A percentile compares a stretch with the other conserved stretches of the same genome.
Evolutionary conservation across 2,888 invertebrate species (phyloP).

Genomic region (Papilio gigon): DNA sequence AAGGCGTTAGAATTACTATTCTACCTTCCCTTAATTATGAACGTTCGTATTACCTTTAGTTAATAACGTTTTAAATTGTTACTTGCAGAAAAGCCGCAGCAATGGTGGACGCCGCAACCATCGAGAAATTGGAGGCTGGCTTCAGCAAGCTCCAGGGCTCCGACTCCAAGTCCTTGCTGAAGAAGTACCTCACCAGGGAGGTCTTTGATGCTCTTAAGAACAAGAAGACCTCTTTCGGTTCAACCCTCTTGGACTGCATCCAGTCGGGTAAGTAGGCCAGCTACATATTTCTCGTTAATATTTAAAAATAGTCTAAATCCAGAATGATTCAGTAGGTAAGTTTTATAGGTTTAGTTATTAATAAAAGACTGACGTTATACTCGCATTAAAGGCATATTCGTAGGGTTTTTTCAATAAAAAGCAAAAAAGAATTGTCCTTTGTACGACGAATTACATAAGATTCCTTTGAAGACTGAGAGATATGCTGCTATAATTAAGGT

Average conservation of each 20-base stretch:
- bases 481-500: constrained; percentile 23
- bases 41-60: background rate
- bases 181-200: constrained; percentile 96
- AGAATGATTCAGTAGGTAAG: background rate
- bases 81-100: constrained; percentile 86
- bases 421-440: background rate
- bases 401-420: background rate
- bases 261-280: constrained; percentile 89
- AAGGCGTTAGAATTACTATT: constrained; percentile 71
- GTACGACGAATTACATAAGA: constrained; percentile 31
- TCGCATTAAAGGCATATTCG: background rate
- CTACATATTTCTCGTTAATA: background rate
- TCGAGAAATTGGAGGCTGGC: constrained; percentile 95
- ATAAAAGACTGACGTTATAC: background rate
- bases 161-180: constrained; percentile 97
- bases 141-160: constrained; percentile 93
- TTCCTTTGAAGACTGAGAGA: constrained; percentile 1
- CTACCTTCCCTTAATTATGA: constrained; percentile 42
- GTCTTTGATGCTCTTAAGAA: constrained; percentile 95
- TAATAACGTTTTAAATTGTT: constrained; percentile 39
- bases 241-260: constrained; percentile 95
- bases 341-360: background rate
- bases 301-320: background rate
- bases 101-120: constrained; percentile 95
- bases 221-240: constrained; percentile 96